These are phyloP conservation scores for Drosophila engyochracea DNA, from an alignment of 2,888 invertebrate species.

Conservation along the genomic window DNA sequence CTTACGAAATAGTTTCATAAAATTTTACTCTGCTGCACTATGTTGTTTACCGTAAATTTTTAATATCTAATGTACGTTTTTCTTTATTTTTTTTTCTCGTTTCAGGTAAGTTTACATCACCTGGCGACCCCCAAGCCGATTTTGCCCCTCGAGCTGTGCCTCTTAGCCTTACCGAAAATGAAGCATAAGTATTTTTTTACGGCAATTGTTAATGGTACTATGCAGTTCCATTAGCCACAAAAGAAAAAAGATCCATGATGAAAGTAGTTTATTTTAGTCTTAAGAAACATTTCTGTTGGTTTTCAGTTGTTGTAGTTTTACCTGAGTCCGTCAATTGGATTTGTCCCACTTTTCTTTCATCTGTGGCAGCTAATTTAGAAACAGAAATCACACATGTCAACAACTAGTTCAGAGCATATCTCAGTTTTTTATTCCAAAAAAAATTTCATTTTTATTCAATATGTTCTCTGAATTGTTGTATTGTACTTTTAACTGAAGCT, in stretches of 20 bases:
- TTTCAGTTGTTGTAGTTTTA: conserved; percentile 12
- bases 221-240: conserved; percentile 16
- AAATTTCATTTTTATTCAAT: not conserved
- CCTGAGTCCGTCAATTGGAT: not conserved
- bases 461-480: not conserved
- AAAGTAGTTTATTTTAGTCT: conserved; percentile 13
- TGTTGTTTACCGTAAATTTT: conserved; percentile 51
- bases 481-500: conserved; percentile 1
- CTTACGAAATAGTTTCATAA: conserved; percentile 54
- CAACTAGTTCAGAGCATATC: not conserved
- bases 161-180: conserved; percentile 1
- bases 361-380: conserved; percentile 27
- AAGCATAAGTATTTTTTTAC: conserved; percentile 33
- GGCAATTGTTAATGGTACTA: conserved; percentile 9
- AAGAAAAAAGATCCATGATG: not conserved
- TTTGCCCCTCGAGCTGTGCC: not conserved
- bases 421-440: not conserved
- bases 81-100: conserved; percentile 44
- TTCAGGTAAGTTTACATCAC: conserved; percentile 73
- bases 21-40: conserved; percentile 30
- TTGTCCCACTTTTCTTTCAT: not conserved
- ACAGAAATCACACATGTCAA: not conserved
- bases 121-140: not conserved
- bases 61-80: conserved; percentile 68
- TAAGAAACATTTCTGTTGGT: not conserved